A percentile compares a stretch with the other conserved stretches of the same genome.
These are phyloP conservation scores for Exocentrus adspersus DNA, from an alignment of 2,888 invertebrate genomes.

Conservation along the genomic window DNA sequence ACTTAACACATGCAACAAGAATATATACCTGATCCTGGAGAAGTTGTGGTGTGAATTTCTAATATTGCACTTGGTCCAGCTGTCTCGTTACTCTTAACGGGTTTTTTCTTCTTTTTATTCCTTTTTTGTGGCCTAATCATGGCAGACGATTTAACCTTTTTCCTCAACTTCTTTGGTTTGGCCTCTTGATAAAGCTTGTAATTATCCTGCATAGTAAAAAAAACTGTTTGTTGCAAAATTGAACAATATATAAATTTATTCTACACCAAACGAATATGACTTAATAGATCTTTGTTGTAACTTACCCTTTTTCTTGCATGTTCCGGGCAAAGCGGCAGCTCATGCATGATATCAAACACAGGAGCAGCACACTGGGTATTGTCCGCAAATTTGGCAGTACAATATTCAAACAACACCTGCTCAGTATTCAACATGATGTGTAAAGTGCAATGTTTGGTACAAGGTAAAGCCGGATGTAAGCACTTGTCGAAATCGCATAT, in stretches of 20 bases:
- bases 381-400: slow-evolving; percentile 82
- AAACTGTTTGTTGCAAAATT: no score
- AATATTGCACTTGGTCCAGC: slow-evolving; percentile 42
- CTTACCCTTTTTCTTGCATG: slow-evolving; percentile 83
- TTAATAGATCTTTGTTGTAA: slow-evolving; percentile 14
- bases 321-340: slow-evolving; percentile 86
- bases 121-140: slow-evolving; percentile 69
- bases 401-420: slow-evolving; percentile 78
- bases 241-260: no score
- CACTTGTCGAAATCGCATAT: slow-evolving; percentile 53
- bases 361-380: slow-evolving; percentile 83
- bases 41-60: slow-evolving; percentile 33
- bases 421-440: slow-evolving; percentile 89
- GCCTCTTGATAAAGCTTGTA: slow-evolving; percentile 81
- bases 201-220: no score
- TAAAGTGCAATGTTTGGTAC: slow-evolving; percentile 82
- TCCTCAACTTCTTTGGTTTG: slow-evolving; percentile 76
- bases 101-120: slow-evolving; percentile 65
- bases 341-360: slow-evolving; percentile 80
- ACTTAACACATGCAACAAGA: not conserved
- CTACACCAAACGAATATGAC: no score
- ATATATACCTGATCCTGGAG: slow-evolving; percentile 40
- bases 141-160: slow-evolving; percentile 69
- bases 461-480: slow-evolving; percentile 71
- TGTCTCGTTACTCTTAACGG: slow-evolving; percentile 46